Evolutionary conservation across 2,888 invertebrate genomes (phyloP), one percentile per base, ranked within the genome.

Genomic region (Oeneis ivallda): DNA sequence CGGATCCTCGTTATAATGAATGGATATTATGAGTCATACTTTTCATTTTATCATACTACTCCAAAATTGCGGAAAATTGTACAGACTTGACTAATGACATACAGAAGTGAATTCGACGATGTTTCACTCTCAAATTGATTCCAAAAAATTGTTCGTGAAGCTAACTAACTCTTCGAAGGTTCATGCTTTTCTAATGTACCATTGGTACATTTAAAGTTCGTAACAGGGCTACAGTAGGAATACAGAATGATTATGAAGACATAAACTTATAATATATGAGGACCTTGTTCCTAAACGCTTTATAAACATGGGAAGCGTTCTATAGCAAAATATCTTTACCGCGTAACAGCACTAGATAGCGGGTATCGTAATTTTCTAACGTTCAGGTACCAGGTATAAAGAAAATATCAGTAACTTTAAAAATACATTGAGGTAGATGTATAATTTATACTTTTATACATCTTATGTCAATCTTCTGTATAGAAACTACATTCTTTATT

Each of bases 301-400:
- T 59, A 59, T 47, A 59, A 49, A 47, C 49, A 49, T 49, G 47
- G 59, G 59, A 59, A 34, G 15, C 15, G 47, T 32, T 34, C 43
- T 15, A 45, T 45, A 32, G 32, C 26, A 15, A 7, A 17, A 49
- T 34, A 17, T 17, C 32, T 37, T 59, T 47, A 59, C 37, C n/a
- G 15, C 49, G 34, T 17, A 37, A 49, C 17, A 45, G 9, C 7
- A 59, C 34, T 34, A 49, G 45, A 49, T 49, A 19, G 34, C 56
- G 56, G 56, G 56, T 41, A 19, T 2, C 15, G 17, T 47, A 45
- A 10, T 17, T 47, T 47, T 47, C 15, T 47, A 47, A 15, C 47
- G 17, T 47, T 47, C 17, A 47, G 47, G 47, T 2, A 9, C 47
- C 8, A 15, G 15, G 8, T 15, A 17, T 9, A 47, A 17, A 47